Conservation (phyloP, 2,888 invertebrate species). For the Eristalis tenax region DNA sequence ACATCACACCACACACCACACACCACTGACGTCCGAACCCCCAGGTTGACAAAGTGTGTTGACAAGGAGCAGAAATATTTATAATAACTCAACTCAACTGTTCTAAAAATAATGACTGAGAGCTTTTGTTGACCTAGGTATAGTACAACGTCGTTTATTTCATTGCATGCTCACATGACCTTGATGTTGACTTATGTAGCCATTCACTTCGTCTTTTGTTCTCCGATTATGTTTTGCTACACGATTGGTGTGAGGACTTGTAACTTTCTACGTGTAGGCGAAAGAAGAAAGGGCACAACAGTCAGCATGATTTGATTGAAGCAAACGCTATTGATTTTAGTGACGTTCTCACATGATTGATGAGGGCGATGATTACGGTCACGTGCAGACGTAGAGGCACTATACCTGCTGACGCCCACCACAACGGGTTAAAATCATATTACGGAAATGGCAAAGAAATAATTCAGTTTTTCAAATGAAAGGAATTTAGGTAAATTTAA, state of each 20-base stretch:
- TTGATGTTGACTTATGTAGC: not conserved
- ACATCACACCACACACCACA: no score
- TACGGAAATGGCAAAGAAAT: not conserved
- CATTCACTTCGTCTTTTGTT: not conserved
- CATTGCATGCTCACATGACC: not conserved
- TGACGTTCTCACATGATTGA: not conserved
- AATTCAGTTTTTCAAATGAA: no score
- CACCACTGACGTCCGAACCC: not conserved
- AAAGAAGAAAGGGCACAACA: not conserved
- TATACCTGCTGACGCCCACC: not conserved
- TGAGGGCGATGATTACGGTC: not conserved
- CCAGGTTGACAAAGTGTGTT: not conserved
- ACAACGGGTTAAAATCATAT: not conserved
- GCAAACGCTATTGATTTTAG: not conserved
- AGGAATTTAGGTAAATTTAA: no score
- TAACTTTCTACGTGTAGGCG: not conserved
- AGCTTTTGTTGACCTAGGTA: not conserved
- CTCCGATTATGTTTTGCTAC: not conserved
- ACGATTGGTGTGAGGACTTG: not conserved
- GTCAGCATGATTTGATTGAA: not conserved
- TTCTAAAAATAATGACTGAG: not conserved
- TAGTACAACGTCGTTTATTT: not conserved
- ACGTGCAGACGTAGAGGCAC: not conserved
- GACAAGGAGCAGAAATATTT: not conserved
- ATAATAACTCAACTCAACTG: not conserved